These are phyloP conservation scores for Semotilus atromaculatus DNA, from an alignment of 2,797 vertebrate species.

Conservation along the genomic window DNA sequence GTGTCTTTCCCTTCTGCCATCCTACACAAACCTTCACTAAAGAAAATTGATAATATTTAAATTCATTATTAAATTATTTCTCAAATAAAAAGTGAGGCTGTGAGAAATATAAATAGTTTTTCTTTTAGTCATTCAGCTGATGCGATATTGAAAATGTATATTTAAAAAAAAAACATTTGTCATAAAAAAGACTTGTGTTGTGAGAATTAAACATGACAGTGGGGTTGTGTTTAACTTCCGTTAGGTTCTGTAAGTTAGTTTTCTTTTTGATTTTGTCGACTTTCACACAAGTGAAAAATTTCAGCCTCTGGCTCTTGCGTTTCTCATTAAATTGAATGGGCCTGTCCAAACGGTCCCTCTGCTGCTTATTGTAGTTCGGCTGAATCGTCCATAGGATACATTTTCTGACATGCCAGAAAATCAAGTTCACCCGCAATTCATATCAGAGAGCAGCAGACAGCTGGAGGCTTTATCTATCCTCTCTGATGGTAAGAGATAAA, in stretches of 20 bases:
- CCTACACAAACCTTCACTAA: background rate
- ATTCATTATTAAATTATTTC: no score
- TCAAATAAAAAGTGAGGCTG: background rate
- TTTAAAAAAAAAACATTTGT: background rate
- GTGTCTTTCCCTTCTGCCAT: background rate
- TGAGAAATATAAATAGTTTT: background rate
- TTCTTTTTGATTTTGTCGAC: background rate
- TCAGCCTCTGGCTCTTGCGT: background rate
- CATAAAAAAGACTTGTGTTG: background rate
- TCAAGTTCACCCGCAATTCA: constrained; percentile 35
- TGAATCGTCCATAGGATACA: background rate
- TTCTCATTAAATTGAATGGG: background rate
- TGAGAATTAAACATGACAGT: background rate
- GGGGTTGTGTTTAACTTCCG: background rate
- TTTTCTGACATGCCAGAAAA: constrained; percentile 41
- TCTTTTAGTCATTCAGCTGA: background rate
- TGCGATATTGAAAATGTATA: background rate
- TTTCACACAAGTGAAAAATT: background rate
- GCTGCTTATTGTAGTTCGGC: background rate
- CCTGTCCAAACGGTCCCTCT: background rate
- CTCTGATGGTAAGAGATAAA: constrained; percentile 43
- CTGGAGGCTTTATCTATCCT: constrained; percentile 20
- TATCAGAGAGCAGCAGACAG: constrained; percentile 18
- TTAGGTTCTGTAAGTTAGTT: background rate
- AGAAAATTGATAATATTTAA: background rate